These are phyloP conservation scores for Metellina segmentata DNA, from an alignment of 2,888 invertebrate genomes.

Conservation along the genomic window DNA sequence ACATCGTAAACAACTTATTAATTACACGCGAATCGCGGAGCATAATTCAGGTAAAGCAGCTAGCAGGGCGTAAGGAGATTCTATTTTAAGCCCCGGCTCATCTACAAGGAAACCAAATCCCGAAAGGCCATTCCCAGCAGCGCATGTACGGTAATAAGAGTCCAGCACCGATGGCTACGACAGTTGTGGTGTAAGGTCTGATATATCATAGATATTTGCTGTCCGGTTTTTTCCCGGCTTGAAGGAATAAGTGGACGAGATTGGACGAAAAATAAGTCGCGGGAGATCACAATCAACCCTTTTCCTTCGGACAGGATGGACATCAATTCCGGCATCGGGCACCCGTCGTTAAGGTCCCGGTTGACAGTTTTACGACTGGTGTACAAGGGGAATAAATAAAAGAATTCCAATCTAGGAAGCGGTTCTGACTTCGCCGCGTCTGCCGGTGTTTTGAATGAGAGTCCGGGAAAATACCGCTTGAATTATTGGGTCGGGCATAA, in stretches of 20 bases:
- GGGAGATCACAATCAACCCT: slow-evolving; percentile 52
- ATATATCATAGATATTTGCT: slow-evolving; percentile 47
- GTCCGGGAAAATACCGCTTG: not conserved
- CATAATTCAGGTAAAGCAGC: not conserved
- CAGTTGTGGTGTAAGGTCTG: slow-evolving; percentile 1
- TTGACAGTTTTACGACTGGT: slow-evolving; percentile 54
- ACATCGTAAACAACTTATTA: not conserved
- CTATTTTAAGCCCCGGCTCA: too few relatives aligned
- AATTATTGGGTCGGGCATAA: not conserved
- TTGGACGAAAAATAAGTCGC: slow-evolving; percentile 31
- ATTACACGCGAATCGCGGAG: not conserved
- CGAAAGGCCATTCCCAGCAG: not conserved
- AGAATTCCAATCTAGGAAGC: slow-evolving; percentile 48
- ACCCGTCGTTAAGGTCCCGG: slow-evolving; percentile 30
- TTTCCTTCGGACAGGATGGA: not conserved
- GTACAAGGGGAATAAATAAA: slow-evolving; percentile 46
- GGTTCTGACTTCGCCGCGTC: not conserved
- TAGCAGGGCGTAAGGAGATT: not conserved
- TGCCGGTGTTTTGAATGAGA: not conserved
- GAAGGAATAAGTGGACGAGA: slow-evolving; percentile 32
- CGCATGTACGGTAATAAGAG: slow-evolving; percentile 9
- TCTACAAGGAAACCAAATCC: too few relatives aligned
- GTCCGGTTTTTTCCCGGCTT: slow-evolving; percentile 6
- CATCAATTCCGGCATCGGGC: slow-evolving; percentile 50
- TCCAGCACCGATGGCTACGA: not conserved